Evolutionary conservation across 2,113 vertebrate genomes (phyloP), one percentile per base, ranked within the genome.

Genomic region (Sprattus sprattus): DNA sequence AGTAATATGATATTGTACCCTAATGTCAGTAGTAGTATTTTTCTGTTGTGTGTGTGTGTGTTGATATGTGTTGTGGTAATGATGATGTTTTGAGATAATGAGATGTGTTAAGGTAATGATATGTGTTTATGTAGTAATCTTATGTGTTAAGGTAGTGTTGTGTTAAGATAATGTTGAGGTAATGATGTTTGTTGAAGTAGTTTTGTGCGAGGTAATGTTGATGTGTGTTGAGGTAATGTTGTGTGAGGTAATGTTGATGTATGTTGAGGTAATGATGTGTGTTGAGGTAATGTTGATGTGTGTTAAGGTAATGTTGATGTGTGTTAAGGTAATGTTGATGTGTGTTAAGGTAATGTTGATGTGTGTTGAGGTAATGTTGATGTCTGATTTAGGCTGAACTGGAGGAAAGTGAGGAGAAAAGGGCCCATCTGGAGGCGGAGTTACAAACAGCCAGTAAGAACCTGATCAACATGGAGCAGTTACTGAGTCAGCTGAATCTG

Each of bases 381-480:
- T 78, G 75, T 64, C 86, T 45, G 85, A 87, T 87, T 22, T 84
- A 99, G 98, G 97, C 93, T 9, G 97, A 98, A 89, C 95, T 99
- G 86, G 95, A 96, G 89, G 97, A 99, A 90, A 96, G 95, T 91
- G 93, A 95, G 90, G 95, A 92, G 86, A 95, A 93, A 88, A 94
- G 97, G 22, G 91, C 93, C 0, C 94, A 96, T 54, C 90, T 98
- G 91, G 96, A 97, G 88, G 92, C 95, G 39, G 96, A 99, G 64
- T 90, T 99, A 83, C 98, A 99, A 92, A 97, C 92, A 81, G 96
- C 97, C 90, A 99, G 95, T 91, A 96, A 96, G 92, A 96, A 96
- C 92, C 96, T 98, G 88, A 97, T 96, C 88, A 96, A 97, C 89
- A 96, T 96, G 0, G 96, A 97, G 50, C 94, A 97, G 89, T 95